Conservation (phyloP, 2,113 vertebrate species). For the Oenanthe oenanthe region DNA sequence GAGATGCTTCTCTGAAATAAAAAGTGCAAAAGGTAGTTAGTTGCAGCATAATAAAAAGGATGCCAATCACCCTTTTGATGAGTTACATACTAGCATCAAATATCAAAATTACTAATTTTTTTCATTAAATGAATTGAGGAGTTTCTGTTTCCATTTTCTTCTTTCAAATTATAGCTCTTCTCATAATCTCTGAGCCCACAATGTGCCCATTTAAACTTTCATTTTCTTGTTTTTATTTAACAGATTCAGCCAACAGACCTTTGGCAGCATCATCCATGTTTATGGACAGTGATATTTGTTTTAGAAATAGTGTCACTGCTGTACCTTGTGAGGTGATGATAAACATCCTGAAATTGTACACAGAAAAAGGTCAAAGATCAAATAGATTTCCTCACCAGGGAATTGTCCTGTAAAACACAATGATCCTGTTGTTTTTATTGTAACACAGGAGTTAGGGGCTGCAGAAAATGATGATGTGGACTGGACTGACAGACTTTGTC, state of each 20-base stretch:
- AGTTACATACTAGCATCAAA: background rate
- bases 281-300: background rate
- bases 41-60: background rate
- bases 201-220: background rate
- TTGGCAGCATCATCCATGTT: background rate
- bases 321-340: background rate
- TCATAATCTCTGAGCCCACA: background rate
- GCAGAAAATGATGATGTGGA: background rate
- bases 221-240: background rate
- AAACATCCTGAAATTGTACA: constrained; percentile 37
- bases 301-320: background rate
- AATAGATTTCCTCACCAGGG: constrained; percentile 45
- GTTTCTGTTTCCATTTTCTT: background rate
- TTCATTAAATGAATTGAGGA: background rate
- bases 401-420: constrained; percentile 7
- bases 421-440: background rate
- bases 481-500: background rate
- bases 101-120: background rate
- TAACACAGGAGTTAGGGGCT: background rate
- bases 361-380: constrained; percentile 19
- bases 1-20: background rate
- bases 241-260: background rate
- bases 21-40: background rate
- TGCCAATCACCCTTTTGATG: background rate
- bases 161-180: background rate